Base-by-base conservation (phyloP, 1,140 invertebrate species). In the Diploscapter pachys region DNA sequence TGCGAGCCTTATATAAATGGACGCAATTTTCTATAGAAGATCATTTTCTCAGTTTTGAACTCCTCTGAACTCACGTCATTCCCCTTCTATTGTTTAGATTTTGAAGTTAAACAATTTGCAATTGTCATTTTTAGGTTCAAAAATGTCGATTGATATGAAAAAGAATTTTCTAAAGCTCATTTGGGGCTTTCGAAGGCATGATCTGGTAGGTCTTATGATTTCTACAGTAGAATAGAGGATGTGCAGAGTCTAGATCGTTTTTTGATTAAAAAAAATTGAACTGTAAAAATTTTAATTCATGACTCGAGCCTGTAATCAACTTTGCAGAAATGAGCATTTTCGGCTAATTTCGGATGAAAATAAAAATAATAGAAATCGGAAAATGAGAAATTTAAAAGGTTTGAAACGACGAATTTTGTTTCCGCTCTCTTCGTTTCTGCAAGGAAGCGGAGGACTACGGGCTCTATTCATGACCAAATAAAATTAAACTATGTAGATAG, bases 61-160 rank as follows among this genome's bases (percentile, higher is more conserved):
- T 31, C 31, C 31, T 31, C 31, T 31, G 31, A 31, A 31, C 31
- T 31, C 31, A 31, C 31, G 31, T 31, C 31, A 31, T 31, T 31
- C 31, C 31, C 31, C 31, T 31, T 31, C 31, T 31, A 31, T 31
- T 31, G 31, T 31, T 31, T 31, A 31, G 31, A 31, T 31, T 31
- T 31, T 31, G 31, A 31, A 1, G 31, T 31, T 31, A 31, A 31
- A 31, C 31, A 31, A 31, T 31, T 31, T 31, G 1, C 31, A 31
- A 31, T 31, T 31, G 31, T 31, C 31, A 31, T 59, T 59, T 65
- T 65, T 48, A 48, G 8, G 9, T 65, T 65, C 66, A 68, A 74
- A 76, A 78, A 78, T 78, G 77, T 78, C 77, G 2, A 78, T 78
- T 59, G 70, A 78, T 55, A 71, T 78, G 77, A 72, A 71, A 56